Conservation (phyloP, 2,113 vertebrate genomes). For the Athene cunicularia region DNA sequence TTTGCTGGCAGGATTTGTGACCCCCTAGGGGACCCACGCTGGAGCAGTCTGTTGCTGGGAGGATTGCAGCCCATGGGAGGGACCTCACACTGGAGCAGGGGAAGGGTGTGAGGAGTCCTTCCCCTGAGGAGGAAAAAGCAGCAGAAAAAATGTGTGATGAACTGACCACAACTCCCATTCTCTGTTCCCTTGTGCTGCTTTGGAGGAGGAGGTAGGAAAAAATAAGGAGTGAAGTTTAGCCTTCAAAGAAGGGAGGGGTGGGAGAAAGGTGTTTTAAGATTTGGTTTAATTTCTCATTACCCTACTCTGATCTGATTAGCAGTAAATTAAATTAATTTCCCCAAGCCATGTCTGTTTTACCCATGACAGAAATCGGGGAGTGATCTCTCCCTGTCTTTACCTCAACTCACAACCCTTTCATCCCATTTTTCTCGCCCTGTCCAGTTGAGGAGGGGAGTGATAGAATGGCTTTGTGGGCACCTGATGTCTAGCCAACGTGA, state of each 20-base stretch:
- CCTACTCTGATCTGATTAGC: neutral
- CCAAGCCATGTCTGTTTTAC: neutral
- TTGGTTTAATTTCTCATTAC: neutral
- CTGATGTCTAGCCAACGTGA: neutral
- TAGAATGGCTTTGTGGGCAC: neutral
- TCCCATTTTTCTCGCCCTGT: neutral
- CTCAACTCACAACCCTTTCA: fast-evolving
- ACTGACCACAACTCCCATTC: neutral
- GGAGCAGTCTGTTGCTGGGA: too few species aligned
- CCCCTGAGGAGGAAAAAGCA: fast-evolving
- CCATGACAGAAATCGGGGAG: fast-evolving
- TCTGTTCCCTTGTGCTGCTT: fast-evolving
- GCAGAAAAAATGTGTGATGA: neutral
- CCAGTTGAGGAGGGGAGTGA: neutral
- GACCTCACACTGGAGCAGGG: neutral
- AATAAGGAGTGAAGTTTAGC: fast-evolving
- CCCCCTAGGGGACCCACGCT: fast-evolving
- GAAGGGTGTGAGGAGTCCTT: neutral
- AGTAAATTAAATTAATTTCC: neutral
- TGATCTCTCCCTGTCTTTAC: neutral
- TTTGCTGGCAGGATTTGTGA: neutral
- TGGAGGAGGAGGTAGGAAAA: neutral
- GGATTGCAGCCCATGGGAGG: neutral
- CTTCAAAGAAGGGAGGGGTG: fast-evolving
- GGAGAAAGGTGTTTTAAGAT: neutral